These are phyloP conservation scores for Drosophila leontia DNA, from an alignment of 1,140 invertebrate species.

Conservation along the genomic window DNA sequence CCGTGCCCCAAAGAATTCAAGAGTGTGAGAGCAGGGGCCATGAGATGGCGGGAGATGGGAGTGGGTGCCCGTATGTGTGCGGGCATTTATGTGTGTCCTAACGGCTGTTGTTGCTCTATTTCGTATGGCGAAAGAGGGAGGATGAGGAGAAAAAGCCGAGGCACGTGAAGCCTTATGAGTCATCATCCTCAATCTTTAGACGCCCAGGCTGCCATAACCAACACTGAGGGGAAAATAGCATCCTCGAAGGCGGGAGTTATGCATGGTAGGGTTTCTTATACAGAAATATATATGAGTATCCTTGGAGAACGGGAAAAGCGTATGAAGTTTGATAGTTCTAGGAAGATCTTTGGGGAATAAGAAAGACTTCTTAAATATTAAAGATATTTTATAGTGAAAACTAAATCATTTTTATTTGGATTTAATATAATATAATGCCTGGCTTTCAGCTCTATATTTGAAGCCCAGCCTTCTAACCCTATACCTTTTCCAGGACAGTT, in stretches of 20 bases:
- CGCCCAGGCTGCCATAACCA: not conserved
- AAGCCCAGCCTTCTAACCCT: not conserved
- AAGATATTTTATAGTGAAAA: not conserved
- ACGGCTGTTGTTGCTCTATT: conserved; percentile 56
- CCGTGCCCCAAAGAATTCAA: conserved; percentile 56
- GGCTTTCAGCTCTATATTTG: too few relatives aligned
- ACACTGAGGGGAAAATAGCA: conserved; percentile 10
- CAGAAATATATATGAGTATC: not conserved
- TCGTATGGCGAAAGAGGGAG: conserved; percentile 35
- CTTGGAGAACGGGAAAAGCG: not conserved
- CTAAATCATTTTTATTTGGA: too few relatives aligned
- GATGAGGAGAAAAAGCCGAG: conserved; percentile 3
- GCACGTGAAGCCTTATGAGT: conserved; percentile 52
- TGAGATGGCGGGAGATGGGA: conserved; percentile 10
- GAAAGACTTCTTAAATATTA: not conserved
- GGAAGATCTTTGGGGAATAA: not conserved
- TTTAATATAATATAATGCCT: too few relatives aligned
- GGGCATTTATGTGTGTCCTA: conserved; percentile 30
- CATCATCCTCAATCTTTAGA: conserved; percentile 49
- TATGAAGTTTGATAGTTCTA: not conserved
- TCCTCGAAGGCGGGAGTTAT: too few relatives aligned
- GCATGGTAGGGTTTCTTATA: not conserved
- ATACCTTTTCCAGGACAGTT: not conserved
- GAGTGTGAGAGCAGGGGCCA: conserved; percentile 6
- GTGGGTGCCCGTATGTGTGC: conserved; percentile 26